Conservation (phyloP, 2,797 vertebrate species). For the Selene dorsalis region DNA sequence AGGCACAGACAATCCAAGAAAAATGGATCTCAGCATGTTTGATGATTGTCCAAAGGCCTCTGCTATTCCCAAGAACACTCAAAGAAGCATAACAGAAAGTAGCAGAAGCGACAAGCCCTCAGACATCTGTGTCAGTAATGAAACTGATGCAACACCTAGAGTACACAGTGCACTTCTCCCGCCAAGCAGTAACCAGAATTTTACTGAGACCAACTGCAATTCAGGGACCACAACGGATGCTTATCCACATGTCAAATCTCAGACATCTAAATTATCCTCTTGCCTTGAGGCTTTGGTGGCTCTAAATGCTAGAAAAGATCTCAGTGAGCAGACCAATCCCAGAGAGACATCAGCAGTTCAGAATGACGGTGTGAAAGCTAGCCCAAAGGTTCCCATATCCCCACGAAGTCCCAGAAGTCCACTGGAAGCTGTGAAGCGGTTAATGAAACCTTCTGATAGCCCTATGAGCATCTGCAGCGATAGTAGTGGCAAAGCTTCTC, state of each 20-base stretch:
- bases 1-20: conserved; percentile 81
- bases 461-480: conserved; percentile 94
- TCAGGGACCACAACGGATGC: conserved; percentile 69
- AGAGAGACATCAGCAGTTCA: conserved; percentile 82
- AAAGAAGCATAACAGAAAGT: conserved; percentile 65
- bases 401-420: conserved; percentile 95
- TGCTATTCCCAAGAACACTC: conserved; percentile 76
- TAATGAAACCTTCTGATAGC: conserved; percentile 90
- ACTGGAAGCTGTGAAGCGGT: conserved; percentile 89
- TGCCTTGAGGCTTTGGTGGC: conserved; percentile 94
- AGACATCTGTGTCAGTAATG: conserved; percentile 70
- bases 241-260: conserved; percentile 85
- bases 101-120: conserved; percentile 67
- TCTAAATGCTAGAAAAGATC: conserved; percentile 91
- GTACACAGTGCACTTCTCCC: conserved; percentile 75
- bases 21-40: conserved; percentile 86
- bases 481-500: conserved; percentile 91
- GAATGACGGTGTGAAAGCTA: conserved; percentile 86
- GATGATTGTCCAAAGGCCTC: conserved; percentile 87
- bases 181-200: conserved; percentile 77
- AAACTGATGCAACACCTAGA: conserved; percentile 75
- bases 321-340: conserved; percentile 78
- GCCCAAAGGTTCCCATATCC: conserved; percentile 91
- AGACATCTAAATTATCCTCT: conserved; percentile 91
- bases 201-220: conserved; percentile 77